These are phyloP conservation scores for Toxotes jaculatrix DNA, from an alignment of 2,113 vertebrate species.

Conservation along the genomic window DNA sequence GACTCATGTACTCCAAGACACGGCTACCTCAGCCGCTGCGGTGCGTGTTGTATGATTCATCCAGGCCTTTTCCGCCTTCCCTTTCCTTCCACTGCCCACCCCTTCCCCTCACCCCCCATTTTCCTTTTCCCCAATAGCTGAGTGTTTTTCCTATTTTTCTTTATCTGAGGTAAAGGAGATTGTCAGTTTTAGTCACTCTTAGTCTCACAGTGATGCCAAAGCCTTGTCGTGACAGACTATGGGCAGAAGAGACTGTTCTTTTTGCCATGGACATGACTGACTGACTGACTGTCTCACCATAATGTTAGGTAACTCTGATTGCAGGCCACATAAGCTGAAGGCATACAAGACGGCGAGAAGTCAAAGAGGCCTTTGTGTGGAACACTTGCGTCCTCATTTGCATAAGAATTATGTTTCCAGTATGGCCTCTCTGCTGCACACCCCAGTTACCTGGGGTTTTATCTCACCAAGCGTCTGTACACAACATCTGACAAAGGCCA, in stretches of 20 bases:
- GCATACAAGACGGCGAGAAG: background rate
- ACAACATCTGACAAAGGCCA: constrained; percentile 28
- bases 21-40: constrained; percentile 73
- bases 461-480: constrained; percentile 6
- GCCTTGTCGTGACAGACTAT: constrained; percentile 64
- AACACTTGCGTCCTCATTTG: constrained; percentile 23
- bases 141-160: constrained; percentile 54
- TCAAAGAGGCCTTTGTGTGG: constrained; percentile 28
- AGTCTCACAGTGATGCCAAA: constrained; percentile 69
- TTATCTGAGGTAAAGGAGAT: constrained; percentile 69
- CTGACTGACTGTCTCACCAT: constrained; percentile 50
- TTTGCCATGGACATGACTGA: constrained; percentile 41
- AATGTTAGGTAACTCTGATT: constrained; percentile 51
- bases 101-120: background rate
- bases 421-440: background rate
- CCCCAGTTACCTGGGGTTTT: constrained; percentile 28
- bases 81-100: constrained; percentile 23
- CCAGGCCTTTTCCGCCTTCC: constrained; percentile 58
- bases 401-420: constrained; percentile 39
- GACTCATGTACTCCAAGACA: constrained; percentile 84
- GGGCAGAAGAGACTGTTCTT: constrained; percentile 47
- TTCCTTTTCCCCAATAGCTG: constrained; percentile 46
- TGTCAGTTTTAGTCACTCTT: constrained; percentile 73
- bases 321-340: constrained; percentile 20
- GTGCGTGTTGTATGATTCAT: constrained; percentile 80